Evolutionary conservation across 2,113 vertebrate genomes (phyloP).

Genomic region (Zapornia atra): DNA sequence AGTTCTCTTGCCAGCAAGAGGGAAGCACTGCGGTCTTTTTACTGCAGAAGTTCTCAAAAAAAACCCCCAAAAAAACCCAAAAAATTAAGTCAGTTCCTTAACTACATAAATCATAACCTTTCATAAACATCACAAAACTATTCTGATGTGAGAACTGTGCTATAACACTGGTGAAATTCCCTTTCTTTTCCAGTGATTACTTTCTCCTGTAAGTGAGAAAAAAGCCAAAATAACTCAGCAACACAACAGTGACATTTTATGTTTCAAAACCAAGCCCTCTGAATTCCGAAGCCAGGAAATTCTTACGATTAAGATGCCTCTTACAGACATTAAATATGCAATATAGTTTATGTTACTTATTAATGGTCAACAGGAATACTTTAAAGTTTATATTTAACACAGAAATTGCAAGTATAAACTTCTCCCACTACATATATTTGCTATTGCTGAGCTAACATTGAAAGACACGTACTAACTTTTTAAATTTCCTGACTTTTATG

Average conservation of each 20-base stretch:
- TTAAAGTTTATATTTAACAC: slow-evolving; percentile 24
- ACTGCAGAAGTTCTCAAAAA: neutral
- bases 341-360: neutral
- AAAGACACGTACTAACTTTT: slow-evolving; percentile 65
- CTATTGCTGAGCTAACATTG: slow-evolving; percentile 35
- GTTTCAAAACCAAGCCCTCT: neutral
- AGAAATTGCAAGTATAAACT: slow-evolving; percentile 4
- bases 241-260: neutral
- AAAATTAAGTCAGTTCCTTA: neutral
- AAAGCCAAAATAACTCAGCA: neutral
- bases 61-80: too few species aligned
- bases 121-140: neutral
- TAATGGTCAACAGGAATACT: slow-evolving; percentile 36
- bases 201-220: neutral
- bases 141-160: slow-evolving; percentile 12
- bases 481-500: slow-evolving; percentile 74
- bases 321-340: slow-evolving; percentile 7
- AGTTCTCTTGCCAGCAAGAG: neutral
- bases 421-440: slow-evolving; percentile 38
- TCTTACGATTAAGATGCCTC: slow-evolving; percentile 16
- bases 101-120: slow-evolving; percentile 6
- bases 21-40: slow-evolving; percentile 3
- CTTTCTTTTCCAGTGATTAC: neutral
- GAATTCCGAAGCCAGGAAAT: slow-evolving; percentile 15
- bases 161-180: neutral